phyloP scores from a whole-genome alignment of 2,888 invertebrate genomes.

The Folsomia manolachei region DNA sequence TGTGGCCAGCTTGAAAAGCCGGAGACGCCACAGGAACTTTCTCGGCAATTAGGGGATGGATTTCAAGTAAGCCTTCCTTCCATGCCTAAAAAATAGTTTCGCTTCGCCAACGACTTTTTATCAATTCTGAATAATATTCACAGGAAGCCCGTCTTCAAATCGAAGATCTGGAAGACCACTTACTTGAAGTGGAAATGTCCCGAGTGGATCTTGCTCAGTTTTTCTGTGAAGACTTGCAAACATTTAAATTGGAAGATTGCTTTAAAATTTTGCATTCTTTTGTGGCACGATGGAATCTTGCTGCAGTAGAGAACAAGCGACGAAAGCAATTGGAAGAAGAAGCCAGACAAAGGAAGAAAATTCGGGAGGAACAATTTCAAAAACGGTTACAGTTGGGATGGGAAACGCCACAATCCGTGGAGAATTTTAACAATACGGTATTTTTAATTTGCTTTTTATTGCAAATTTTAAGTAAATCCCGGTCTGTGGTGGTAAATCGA shows the following conservation, averaged over 20 bases:
- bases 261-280: constrained; percentile 85
- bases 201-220: constrained; percentile 80
- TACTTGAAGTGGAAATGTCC: constrained; percentile 77
- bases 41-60: constrained; percentile 83
- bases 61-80: constrained; percentile 67
- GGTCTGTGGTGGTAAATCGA: no score
- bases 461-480: no score
- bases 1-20: constrained; percentile 74
- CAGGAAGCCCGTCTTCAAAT: constrained; percentile 78
- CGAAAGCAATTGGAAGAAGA: constrained; percentile 81
- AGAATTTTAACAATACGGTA: constrained; percentile 29
- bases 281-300: constrained; percentile 80
- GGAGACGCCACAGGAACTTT: constrained; percentile 75
- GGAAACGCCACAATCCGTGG: constrained; percentile 46
- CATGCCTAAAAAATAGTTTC: no score
- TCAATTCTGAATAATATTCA: constrained; percentile 25
- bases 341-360: constrained; percentile 71
- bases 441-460: neutral
- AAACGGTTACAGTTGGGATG: constrained; percentile 48
- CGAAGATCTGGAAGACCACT: constrained; percentile 69
- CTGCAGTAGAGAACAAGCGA: constrained; percentile 79
- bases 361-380: constrained; percentile 65
- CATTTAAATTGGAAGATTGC: constrained; percentile 92
- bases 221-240: constrained; percentile 86
- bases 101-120: no score